Evolutionary conservation across 2,888 invertebrate genomes (phyloP).

Genomic region (Caenorhabditis sulstoni): DNA sequence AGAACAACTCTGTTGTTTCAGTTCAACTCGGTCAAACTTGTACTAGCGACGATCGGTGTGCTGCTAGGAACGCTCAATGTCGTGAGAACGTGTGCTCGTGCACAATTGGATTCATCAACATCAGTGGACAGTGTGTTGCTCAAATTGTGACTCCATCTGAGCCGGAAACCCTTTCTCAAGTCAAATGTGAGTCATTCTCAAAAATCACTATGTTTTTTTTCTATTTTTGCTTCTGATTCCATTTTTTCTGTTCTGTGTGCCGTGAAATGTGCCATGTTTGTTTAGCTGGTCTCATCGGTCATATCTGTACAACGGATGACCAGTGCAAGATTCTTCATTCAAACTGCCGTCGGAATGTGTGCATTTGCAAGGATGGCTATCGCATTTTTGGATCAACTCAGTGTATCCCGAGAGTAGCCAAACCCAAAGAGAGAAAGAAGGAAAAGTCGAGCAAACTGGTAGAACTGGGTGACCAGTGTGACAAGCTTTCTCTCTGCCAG

Average conservation of each 20-base stretch:
- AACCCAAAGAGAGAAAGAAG: constrained; percentile 35
- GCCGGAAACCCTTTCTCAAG: constrained; percentile 53
- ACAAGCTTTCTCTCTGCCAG: constrained; percentile 54
- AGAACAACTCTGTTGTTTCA: constrained; percentile 24
- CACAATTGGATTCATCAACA: constrained; percentile 34
- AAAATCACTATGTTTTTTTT: neutral
- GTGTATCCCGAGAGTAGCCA: constrained; percentile 63
- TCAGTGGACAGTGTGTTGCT: constrained; percentile 45
- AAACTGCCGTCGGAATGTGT: constrained; percentile 62
- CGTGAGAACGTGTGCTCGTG: constrained; percentile 62
- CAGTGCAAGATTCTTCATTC: constrained; percentile 67
- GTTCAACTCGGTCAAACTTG: constrained; percentile 56
- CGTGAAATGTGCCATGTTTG: constrained; percentile 38
- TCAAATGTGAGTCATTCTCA: constrained; percentile 46
- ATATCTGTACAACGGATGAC: constrained; percentile 58
- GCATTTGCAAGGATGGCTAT: constrained; percentile 68
- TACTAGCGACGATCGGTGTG: constrained; percentile 47
- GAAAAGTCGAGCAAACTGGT: constrained; percentile 47
- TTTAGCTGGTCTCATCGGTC: constrained; percentile 69
- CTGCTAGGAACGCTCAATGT: constrained; percentile 44
- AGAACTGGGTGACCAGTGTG: constrained; percentile 58
- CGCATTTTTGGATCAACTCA: constrained; percentile 72
- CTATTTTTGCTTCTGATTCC: constrained; percentile 11
- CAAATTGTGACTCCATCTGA: constrained; percentile 43
- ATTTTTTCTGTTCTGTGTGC: constrained; percentile 31